Conservation (phyloP, 2,797 vertebrate species). For the Lagorchestes hirsutus region DNA sequence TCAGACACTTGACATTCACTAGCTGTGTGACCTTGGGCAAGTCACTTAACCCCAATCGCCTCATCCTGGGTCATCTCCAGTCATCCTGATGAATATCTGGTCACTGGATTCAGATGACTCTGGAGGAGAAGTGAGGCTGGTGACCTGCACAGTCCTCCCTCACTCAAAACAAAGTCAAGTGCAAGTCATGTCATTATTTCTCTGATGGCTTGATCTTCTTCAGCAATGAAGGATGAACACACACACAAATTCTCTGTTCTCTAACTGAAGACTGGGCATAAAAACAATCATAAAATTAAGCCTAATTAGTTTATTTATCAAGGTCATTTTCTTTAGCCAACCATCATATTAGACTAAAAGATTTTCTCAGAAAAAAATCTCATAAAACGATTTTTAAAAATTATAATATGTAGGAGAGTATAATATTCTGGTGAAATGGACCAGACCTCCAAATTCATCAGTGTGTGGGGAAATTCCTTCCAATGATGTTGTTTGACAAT, state of each 20-base stretch:
- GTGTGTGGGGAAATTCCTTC: not conserved
- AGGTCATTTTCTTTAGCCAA: not conserved
- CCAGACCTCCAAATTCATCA: not conserved
- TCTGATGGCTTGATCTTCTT: no score
- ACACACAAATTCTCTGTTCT: not conserved
- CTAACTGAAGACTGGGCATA: not conserved
- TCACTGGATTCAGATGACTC: no score
- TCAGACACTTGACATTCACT: no score
- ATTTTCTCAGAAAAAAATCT: not conserved
- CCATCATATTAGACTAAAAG: not conserved
- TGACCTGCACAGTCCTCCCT: no score
- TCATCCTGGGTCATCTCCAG: no score
- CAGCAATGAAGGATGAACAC: no score
- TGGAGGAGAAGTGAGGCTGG: no score
- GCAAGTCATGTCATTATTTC: no score
- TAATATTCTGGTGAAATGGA: not conserved
- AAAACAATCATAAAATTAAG: not conserved
- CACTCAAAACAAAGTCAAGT: no score
- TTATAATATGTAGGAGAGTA: not conserved
- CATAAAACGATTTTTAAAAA: not conserved
- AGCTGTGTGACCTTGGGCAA: no score
- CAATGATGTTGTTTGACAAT: not conserved
- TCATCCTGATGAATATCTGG: no score
- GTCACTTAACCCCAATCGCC: no score
- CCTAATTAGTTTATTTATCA: not conserved